Conservation (phyloP, 2,797 vertebrate species). For the Anomalospiza imberbis region DNA sequence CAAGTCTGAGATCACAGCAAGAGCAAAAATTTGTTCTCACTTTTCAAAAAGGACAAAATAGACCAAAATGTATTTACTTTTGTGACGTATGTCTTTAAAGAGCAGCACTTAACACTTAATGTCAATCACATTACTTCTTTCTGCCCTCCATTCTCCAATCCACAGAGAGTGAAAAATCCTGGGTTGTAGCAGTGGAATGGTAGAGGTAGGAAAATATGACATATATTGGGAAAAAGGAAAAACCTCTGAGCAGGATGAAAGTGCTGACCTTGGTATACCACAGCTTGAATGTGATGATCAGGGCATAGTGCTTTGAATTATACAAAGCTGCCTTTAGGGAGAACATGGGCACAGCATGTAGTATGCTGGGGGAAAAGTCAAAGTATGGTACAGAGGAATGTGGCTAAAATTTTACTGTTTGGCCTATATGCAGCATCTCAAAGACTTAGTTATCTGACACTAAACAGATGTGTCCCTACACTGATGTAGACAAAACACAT, state of each 20-base stretch:
- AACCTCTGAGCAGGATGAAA: background rate
- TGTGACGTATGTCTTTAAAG: background rate
- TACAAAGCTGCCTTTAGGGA: background rate
- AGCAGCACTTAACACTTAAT: background rate
- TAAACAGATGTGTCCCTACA: background rate
- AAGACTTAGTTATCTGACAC: background rate
- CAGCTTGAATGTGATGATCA: background rate
- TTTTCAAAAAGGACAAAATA: background rate
- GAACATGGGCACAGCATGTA: background rate
- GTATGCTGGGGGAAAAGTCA: background rate
- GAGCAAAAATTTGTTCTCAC: background rate
- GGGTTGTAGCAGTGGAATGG: background rate
- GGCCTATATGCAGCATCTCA: background rate
- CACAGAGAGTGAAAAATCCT: background rate
- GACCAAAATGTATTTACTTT: background rate
- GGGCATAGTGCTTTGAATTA: background rate
- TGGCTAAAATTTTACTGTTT: background rate
- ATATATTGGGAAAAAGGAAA: background rate
- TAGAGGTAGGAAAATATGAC: background rate
- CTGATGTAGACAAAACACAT: background rate
- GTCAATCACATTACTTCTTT: background rate
- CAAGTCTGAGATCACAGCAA: background rate
- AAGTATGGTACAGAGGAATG: background rate
- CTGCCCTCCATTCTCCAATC: background rate
- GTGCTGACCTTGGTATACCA: background rate